Evolutionary conservation across 1,140 invertebrate species (phyloP), one percentile per base, ranked within the genome.

Genomic region (Drosophila fuyamai): DNA sequence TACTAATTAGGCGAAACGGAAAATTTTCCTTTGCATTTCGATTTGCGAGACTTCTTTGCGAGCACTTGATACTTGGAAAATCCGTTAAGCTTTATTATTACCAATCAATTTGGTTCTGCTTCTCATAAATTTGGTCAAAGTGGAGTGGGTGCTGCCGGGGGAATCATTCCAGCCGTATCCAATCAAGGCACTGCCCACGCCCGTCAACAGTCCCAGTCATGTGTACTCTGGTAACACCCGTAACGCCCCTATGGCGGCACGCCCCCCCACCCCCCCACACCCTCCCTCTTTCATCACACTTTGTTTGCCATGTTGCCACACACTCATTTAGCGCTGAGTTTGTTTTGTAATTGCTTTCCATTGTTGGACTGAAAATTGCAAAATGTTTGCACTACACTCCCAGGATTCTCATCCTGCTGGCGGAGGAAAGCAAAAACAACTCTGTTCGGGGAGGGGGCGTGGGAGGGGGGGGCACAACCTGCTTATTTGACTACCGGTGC

Each of bases 271-370:
- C 43, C 10, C 7, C 29, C 58, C 36, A 6, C 13, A 9, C 13
- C 13, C n/a, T 40, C 56, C 18, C 10, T 32, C 79, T 35, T 53
- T 74, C 74, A 75, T 75, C 80, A 56, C 57, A 81, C 58, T 78
- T 71, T 85, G 83, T 88, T 88, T 88, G 75, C 75, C 71, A 54
- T 66, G 70, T 82, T 86, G 83, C 83, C 82, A 86, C 82, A 86
- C 82, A 88, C 83, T 86, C 83, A 82, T 88, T 86, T 79, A 79
- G 83, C 79, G 79, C 62, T 50, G 76, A 86, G 83, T 86, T 86
- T 86, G 83, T 88, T 88, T 88, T 86, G 82, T 86, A 86, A 86
- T 86, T 86, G 82, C 82, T 86, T 86, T 86, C 83, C 79, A 88
- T 88, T 86, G 82, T 86, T 88, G 65, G 77, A 86, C 66, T 82